A percentile compares a stretch with the other conserved stretches of the same genome.
These are phyloP conservation scores for Macrotis lagotis DNA, from an alignment of 2,113 vertebrate species.

Conservation along the genomic window DNA sequence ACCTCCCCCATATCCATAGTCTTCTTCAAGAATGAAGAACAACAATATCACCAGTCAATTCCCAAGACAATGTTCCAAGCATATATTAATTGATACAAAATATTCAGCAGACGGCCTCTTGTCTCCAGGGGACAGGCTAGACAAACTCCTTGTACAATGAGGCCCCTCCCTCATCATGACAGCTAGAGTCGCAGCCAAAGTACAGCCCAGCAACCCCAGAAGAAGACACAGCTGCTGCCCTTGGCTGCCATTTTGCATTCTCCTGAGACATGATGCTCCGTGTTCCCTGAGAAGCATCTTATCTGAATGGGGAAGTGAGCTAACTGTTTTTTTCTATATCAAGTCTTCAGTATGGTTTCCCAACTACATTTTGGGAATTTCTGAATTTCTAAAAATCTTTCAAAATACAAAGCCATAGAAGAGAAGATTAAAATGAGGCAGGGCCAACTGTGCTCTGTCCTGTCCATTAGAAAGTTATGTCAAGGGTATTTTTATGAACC, in stretches of 20 bases:
- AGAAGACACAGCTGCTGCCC: constrained; percentile 36
- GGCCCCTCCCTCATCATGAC: not conserved
- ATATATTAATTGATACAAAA: constrained; percentile 59
- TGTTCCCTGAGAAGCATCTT: not conserved
- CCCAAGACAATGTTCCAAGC: constrained; percentile 25
- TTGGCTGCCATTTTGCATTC: constrained; percentile 11
- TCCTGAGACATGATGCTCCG: not conserved
- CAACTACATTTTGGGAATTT: constrained; percentile 48
- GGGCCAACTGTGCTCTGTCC: not conserved
- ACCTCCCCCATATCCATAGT: too few relatives aligned
- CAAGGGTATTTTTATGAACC: not conserved
- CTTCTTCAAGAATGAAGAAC: too few relatives aligned
- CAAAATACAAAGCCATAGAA: not conserved
- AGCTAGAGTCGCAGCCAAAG: not conserved
- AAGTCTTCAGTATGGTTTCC: constrained; percentile 34
- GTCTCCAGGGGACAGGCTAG: constrained; percentile 25
- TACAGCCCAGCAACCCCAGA: constrained; percentile 39
- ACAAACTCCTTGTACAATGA: not conserved
- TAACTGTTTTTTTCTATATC: constrained; percentile 38
- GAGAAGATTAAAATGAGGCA: not conserved
- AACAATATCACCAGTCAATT: constrained; percentile 32
- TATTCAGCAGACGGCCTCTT: constrained; percentile 46
- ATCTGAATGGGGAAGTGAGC: constrained; percentile 21
- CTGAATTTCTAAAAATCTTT: constrained; percentile 8
- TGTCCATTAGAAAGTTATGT: not conserved